Evolutionary conservation across 2,888 invertebrate species (phyloP).

Genomic region (Mythimna lalbum): DNA sequence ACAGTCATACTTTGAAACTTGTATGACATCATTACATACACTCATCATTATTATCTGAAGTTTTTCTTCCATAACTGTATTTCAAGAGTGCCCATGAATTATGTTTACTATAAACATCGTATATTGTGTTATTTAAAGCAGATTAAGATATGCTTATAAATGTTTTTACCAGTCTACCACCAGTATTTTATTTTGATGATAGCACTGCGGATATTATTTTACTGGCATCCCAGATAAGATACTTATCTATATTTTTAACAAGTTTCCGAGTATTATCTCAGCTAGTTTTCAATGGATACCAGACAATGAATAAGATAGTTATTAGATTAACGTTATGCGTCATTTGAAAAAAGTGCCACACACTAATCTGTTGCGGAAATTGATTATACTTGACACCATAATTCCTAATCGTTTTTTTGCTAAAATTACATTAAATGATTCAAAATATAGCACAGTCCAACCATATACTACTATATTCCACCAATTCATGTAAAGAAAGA

Average conservation of each 20-base stretch:
- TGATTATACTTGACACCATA: not conserved
- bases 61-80: not conserved
- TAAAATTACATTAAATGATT: no score
- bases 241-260: constrained; percentile 18
- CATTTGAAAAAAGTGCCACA: constrained; percentile 17
- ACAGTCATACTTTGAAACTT: not conserved
- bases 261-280: constrained; percentile 30
- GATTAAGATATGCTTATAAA: constrained; percentile 27
- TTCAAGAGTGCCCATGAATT: not conserved
- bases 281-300: constrained; percentile 30
- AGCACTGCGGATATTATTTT: constrained; percentile 40
- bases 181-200: constrained; percentile 29
- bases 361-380: constrained; percentile 7
- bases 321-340: constrained; percentile 17
- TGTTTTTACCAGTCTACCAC: constrained; percentile 19
- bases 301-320: constrained; percentile 12
- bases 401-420: no score
- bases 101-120: constrained; percentile 18
- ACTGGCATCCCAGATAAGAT: constrained; percentile 41
- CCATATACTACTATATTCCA: no score
- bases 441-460: no score
- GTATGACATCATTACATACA: no score
- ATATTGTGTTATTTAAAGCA: constrained; percentile 4
- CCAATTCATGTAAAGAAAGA: no score
- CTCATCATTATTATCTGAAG: not conserved